These are phyloP conservation scores for Antheraea assamensis DNA, from an alignment of 2,888 invertebrate species.

Conservation along the genomic window DNA sequence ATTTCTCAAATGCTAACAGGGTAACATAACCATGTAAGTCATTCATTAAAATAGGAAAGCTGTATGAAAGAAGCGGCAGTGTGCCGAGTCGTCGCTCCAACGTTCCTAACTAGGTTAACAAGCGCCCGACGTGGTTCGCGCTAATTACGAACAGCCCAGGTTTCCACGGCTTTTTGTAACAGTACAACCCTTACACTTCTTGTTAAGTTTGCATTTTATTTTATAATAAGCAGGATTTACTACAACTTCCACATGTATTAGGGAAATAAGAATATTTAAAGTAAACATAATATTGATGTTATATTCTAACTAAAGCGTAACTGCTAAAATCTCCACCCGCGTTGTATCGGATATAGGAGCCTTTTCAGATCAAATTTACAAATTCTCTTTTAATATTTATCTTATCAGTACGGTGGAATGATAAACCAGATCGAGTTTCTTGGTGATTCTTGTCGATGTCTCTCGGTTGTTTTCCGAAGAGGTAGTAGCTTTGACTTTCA, in stretches of 20 bases:
- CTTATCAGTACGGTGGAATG: too few species aligned
- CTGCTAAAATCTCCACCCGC: not conserved
- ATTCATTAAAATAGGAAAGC: slow-evolving; percentile 48
- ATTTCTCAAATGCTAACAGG: slow-evolving; percentile 21
- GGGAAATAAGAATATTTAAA: not conserved
- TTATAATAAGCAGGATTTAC: not conserved
- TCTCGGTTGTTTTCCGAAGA: too few species aligned
- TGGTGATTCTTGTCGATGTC: too few species aligned
- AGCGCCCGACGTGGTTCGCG: slow-evolving; percentile 43
- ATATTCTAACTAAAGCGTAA: not conserved
- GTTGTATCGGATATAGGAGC: not conserved
- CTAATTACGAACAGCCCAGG: slow-evolving; percentile 48
- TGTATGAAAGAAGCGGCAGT: slow-evolving; percentile 42
- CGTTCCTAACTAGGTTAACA: slow-evolving; percentile 60
- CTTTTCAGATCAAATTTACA: not conserved
- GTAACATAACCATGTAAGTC: slow-evolving; percentile 28
- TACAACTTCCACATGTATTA: not conserved
- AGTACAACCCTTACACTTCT: slow-evolving; percentile 35
- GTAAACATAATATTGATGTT: not conserved
- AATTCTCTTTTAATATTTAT: not conserved
- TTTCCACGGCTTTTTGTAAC: slow-evolving; percentile 42
- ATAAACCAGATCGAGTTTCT: too few species aligned
- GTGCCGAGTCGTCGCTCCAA: slow-evolving; percentile 34
- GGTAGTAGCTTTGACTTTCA: too few species aligned
- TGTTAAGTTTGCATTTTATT: slow-evolving; percentile 5